Conservation (phyloP, 1,140 invertebrate species). For the Pogonognathellus flavescens region DNA sequence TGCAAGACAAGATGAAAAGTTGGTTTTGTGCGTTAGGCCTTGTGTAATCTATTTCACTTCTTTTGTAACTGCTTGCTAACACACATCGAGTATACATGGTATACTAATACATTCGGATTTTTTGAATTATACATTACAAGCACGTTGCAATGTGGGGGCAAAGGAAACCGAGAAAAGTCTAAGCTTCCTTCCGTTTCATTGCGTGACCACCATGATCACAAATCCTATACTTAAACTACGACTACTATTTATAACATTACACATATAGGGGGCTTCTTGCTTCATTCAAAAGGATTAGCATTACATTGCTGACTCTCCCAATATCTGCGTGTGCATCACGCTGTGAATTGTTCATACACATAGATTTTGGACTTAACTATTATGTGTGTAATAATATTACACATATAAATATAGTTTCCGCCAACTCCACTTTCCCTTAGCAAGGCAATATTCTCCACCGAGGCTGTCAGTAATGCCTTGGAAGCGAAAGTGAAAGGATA, state of each 20-base stretch:
- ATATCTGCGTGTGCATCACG: neutral
- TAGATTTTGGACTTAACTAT: neutral
- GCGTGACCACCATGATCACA: conserved; percentile 23
- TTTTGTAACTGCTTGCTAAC: conserved; percentile 4
- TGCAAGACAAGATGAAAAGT: neutral
- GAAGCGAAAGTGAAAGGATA: neutral
- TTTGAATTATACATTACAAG: conserved; percentile 38
- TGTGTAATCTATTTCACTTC: neutral
- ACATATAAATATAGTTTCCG: too few species aligned
- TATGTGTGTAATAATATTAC: neutral
- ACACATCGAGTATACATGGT: neutral
- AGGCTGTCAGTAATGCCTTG: neutral
- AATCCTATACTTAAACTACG: too few species aligned
- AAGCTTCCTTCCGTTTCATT: conserved; percentile 51
- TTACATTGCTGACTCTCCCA: neutral
- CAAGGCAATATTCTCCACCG: too few species aligned
- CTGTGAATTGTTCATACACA: too few species aligned
- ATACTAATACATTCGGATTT: conserved; percentile 30
- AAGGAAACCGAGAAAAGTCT: neutral
- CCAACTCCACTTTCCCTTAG: too few species aligned
- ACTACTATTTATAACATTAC: too few species aligned
- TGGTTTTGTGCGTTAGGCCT: conserved; percentile 13
- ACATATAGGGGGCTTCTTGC: neutral
- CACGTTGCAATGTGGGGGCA: conserved; percentile 31
- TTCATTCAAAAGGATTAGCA: conserved; percentile 22